Evolutionary conservation across 1,140 invertebrate genomes (phyloP), one percentile per base, ranked within the genome.

Genomic region (Aradophagus sp.): DNA sequence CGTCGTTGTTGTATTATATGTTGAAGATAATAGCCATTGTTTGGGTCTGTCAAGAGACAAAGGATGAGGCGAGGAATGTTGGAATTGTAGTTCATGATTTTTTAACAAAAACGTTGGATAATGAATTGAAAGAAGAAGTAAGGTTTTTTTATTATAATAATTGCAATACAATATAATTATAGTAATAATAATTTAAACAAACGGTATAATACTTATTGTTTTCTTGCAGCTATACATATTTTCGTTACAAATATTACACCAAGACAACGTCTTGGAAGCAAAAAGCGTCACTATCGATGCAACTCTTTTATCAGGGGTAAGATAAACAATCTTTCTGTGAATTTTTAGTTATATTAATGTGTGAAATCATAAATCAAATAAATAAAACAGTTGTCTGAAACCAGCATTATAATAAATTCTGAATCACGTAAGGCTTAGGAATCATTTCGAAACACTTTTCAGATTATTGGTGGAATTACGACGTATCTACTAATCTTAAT

Each of bases 121-220:
- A 68, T 8, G 23, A 72, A 1, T 53, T 81, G 10, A 80, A 80
- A 42, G 73, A 81, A 34, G 82, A 83, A 76, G 82, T 84, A 59
- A n/a, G 1, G 12, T 36, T 35, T 45, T 14, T 27, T 12, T 36
- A 3, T 36, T 36, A 17, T 17, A 6, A 5, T 7, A 17, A 17
- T 10, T 34, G 26, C 20, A 8, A 5, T 23, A 23, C 4, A 5
- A 23, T 23, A 23, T 1, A 34, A 13, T 13, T 34, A 3, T 34
- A 17, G 17, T 36, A 16, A 20, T n/a, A 23, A n/a, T n/a, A n/a
- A n/a, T 17, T 14, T 36, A 8, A 17, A 36, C 16, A 36, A 2
- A 7, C n/a, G 8, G 6, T 16, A 36, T 17, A 26, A 19, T 23
- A 19, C 1, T 6, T 19, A 26, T 2, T 27, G 15, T 42, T 41